These are phyloP conservation scores for Oryctes rhinoceros DNA, from an alignment of 1,140 invertebrate genomes.

Conservation along the genomic window DNA sequence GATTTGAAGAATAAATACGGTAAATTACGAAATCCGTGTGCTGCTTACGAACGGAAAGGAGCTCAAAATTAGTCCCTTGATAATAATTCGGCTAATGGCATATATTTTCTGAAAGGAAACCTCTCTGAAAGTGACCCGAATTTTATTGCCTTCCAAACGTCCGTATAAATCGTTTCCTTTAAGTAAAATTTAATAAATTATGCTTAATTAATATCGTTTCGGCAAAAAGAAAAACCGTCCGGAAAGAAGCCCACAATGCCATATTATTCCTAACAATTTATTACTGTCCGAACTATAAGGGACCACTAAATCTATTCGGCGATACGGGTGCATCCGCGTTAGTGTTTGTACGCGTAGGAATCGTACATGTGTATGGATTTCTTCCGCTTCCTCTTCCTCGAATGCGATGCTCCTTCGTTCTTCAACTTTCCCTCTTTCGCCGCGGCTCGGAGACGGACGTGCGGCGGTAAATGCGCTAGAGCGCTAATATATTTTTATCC, in stretches of 20 bases:
- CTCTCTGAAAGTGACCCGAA: neutral
- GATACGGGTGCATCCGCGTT: neutral
- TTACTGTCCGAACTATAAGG: constrained; percentile 36
- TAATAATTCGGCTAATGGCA: too few relatives aligned
- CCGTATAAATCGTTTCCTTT: neutral
- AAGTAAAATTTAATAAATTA: constrained; percentile 5
- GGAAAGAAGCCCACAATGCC: neutral
- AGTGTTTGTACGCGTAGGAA: constrained; percentile 17
- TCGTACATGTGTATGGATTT: neutral
- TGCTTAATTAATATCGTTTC: neutral
- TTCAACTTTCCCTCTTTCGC: neutral
- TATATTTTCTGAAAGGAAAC: too few relatives aligned
- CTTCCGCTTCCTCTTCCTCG: constrained; percentile 4
- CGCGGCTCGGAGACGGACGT: neutral
- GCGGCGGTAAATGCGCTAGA: neutral
- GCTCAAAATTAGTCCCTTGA: too few relatives aligned
- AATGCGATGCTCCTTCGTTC: constrained; percentile 12
- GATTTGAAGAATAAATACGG: too few relatives aligned
- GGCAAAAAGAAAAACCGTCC: neutral
- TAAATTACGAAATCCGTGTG: too few relatives aligned
- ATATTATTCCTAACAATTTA: constrained; percentile 27
- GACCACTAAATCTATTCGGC: constrained; percentile 37
- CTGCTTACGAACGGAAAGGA: too few relatives aligned
- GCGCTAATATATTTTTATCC: constrained; percentile 45
- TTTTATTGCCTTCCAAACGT: neutral